A percentile compares a stretch with the other conserved stretches of the same genome.
These are phyloP conservation scores for Torymus texanus DNA, from an alignment of 2,888 invertebrate genomes.

Conservation along the genomic window DNA sequence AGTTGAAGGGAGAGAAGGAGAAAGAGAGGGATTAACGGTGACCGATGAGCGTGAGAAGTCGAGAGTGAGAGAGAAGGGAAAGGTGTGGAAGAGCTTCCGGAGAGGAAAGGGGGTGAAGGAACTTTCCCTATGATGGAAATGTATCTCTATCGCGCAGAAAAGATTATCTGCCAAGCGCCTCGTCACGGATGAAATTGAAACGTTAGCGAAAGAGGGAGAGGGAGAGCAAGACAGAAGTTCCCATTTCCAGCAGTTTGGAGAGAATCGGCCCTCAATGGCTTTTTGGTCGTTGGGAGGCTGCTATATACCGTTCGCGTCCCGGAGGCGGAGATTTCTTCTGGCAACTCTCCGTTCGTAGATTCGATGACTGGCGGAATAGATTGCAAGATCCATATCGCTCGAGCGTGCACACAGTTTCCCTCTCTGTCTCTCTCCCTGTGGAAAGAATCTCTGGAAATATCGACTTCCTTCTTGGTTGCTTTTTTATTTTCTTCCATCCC, in stretches of 20 bases:
- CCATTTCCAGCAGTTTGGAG: conserved; percentile 54
- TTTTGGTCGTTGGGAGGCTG: conserved; percentile 25
- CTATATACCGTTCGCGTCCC: conserved; percentile 17
- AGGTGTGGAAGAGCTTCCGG: conserved; percentile 2
- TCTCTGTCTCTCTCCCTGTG: background rate
- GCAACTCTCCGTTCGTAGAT: conserved; percentile 52
- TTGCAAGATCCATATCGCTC: conserved; percentile 57
- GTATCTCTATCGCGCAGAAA: conserved; percentile 32
- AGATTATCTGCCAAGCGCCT: conserved; percentile 41
- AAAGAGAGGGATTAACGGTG: conserved; percentile 23
- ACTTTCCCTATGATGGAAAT: conserved; percentile 43
- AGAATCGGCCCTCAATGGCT: conserved; percentile 54
- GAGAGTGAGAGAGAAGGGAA: background rate
- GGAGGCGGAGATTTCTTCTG: conserved; percentile 52
- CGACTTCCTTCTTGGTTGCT: background rate
- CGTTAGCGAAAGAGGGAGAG: background rate
- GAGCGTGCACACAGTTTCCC: conserved; percentile 6
- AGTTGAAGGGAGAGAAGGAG: conserved; percentile 24
- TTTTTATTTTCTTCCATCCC: too few species aligned
- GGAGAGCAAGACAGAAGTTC: conserved; percentile 19
- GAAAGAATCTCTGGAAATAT: conserved; percentile 9
- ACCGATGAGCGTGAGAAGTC: conserved; percentile 36
- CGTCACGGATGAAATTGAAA: conserved; percentile 47
- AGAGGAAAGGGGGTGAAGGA: background rate
- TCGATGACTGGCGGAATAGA: conserved; percentile 56